Conservation (phyloP, 1,140 invertebrate species). For the Leucophenga varia region DNA sequence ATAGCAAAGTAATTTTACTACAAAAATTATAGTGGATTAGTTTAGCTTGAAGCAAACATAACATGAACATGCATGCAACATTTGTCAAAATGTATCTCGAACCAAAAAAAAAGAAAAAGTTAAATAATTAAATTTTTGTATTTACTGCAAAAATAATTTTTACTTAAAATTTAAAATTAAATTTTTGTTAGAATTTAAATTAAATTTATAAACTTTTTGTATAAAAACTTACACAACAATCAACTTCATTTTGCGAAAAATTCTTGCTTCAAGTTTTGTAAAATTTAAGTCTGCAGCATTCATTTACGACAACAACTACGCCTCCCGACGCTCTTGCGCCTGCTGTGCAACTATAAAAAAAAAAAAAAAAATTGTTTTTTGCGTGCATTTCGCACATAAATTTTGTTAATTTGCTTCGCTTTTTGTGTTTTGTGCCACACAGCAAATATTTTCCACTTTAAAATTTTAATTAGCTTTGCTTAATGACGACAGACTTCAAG, state of each 20-base stretch:
- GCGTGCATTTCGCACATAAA: conserved; percentile 30
- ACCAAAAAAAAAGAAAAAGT: conserved; percentile 15
- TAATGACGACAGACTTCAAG: too few relatives aligned
- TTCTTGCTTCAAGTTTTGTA: too few relatives aligned
- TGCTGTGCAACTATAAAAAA: not conserved
- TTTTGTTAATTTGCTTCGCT: conserved; percentile 20
- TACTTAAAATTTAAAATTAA: too few relatives aligned
- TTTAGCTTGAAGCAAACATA: conserved; percentile 38
- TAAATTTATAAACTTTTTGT: not conserved
- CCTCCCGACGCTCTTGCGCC: not conserved
- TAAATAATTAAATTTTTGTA: not conserved
- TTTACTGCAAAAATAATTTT: not conserved
- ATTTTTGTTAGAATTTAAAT: not conserved
- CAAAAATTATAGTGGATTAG: conserved; percentile 37
- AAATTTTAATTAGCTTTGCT: too few relatives aligned
- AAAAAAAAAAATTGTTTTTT: conserved; percentile 7
- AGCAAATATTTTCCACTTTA: too few relatives aligned
- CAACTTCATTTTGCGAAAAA: not conserved
- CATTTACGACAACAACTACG: too few relatives aligned
- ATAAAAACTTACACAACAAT: conserved; percentile 1
- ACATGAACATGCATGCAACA: conserved; percentile 43
- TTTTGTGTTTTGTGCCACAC: too few relatives aligned
- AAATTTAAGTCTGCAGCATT: too few relatives aligned
- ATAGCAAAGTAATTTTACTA: conserved; percentile 10
- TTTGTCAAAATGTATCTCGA: conserved; percentile 37